Evolutionary conservation across 2,888 invertebrate species (phyloP).

Genomic region (Epistrophe eligans): DNA sequence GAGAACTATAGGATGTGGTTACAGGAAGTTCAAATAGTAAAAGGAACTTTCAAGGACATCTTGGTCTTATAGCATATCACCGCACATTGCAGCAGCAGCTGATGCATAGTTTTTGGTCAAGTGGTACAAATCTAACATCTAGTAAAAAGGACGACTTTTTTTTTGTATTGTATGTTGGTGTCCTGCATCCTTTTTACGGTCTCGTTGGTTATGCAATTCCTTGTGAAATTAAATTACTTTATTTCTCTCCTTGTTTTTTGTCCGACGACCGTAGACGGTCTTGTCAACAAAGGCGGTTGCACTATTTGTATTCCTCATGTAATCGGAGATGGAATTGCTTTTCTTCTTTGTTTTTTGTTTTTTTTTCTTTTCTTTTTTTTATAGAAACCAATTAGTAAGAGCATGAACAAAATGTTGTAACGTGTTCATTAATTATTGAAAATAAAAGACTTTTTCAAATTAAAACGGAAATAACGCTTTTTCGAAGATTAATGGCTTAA

Average conservation of each 20-base stretch:
- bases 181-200: slow-evolving; percentile 8
- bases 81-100: slow-evolving; percentile 24
- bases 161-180: background rate
- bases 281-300: slow-evolving; percentile 37
- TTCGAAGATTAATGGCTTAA: slow-evolving; percentile 26
- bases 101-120: slow-evolving; percentile 45
- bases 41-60: slow-evolving; percentile 49
- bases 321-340: background rate
- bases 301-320: slow-evolving; percentile 22
- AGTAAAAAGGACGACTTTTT: slow-evolving; percentile 40
- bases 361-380: background rate
- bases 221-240: slow-evolving; percentile 3
- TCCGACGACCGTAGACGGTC: background rate
- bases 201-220: slow-evolving; percentile 10
- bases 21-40: slow-evolving; percentile 36
- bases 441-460: slow-evolving; percentile 24
- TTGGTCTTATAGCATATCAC: slow-evolving; percentile 3
- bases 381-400: slow-evolving; percentile 40
- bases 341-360: background rate
- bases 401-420: background rate
- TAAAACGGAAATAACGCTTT: background rate
- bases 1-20: slow-evolving; percentile 30
- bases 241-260: slow-evolving; percentile 1
- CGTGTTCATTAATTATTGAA: slow-evolving; percentile 21
- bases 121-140: slow-evolving; percentile 44